A percentile compares a stretch with the other conserved stretches of the same genome.
Conservation (phyloP, 2,113 vertebrate genomes). For the Tragelaphus imberbis region DNA sequence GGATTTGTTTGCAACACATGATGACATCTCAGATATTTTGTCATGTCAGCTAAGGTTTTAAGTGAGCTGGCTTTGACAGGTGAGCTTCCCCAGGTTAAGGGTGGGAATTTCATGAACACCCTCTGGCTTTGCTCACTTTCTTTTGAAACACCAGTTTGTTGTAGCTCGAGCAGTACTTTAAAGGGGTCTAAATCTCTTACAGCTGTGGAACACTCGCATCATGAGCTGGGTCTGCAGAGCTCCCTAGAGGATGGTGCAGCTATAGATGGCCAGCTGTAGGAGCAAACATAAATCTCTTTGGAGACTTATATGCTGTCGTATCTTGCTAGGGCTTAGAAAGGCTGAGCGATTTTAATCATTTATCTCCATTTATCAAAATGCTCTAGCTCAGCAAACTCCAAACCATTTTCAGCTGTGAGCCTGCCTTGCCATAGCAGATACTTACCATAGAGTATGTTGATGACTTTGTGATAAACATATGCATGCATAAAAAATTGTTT, state of each 20-base stretch:
- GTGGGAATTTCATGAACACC: background rate
- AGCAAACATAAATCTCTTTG: constrained; percentile 74
- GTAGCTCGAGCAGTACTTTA: constrained; percentile 55
- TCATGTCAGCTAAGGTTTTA: background rate
- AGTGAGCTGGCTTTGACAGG: background rate
- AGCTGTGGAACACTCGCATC: constrained; percentile 68
- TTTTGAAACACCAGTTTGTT: constrained; percentile 35
- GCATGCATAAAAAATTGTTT: background rate
- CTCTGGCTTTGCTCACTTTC: background rate
- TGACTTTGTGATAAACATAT: background rate
- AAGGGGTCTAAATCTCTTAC: constrained; percentile 47
- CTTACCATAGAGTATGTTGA: background rate
- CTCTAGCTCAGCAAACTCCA: constrained; percentile 38
- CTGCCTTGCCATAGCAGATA: background rate
- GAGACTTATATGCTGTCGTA: constrained; percentile 63
- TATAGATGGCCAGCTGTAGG: constrained; percentile 66
- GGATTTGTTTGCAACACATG: background rate
- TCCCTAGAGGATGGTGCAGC: constrained; percentile 48
- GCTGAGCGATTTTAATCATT: constrained; percentile 65
- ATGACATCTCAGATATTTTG: background rate
- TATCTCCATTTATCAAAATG: constrained; percentile 72
- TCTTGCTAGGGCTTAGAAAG: constrained; percentile 60
- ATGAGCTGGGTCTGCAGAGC: constrained; percentile 41
- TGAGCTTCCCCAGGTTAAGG: background rate
- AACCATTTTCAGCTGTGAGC: constrained; percentile 70